These are phyloP conservation scores for Tokudaia muenninki DNA, from an alignment of 2,797 vertebrate species.

Conservation along the genomic window DNA sequence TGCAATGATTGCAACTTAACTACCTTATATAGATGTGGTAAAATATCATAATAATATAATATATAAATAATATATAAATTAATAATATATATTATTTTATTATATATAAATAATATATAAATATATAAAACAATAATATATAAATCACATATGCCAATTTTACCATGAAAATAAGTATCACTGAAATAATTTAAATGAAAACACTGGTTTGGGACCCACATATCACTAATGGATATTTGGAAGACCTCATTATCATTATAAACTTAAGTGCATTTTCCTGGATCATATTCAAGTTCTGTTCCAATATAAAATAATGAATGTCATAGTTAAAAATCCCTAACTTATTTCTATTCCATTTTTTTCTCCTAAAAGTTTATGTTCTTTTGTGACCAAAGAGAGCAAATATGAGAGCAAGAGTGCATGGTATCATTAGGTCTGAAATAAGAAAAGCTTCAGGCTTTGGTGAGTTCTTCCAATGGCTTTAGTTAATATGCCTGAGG, in stretches of 20 bases:
- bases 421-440: constrained; percentile 7
- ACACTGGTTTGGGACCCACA: neutral
- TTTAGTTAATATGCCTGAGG: neutral
- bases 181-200: neutral
- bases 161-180: neutral
- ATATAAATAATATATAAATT: neutral
- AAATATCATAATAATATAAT: neutral
- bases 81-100: no score
- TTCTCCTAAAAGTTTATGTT: neutral
- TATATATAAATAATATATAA: no score
- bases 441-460: neutral
- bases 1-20: neutral
- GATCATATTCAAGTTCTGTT: neutral
- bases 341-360: neutral
- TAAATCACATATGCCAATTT: neutral
- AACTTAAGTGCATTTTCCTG: neutral
- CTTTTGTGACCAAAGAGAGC: neutral
- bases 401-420: neutral
- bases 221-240: neutral
- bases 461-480: neutral
- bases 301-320: neutral
- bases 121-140: neutral
- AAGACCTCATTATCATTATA: neutral
- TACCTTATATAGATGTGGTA: neutral
- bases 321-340: neutral